These are phyloP conservation scores for Ichneumon xanthorius DNA, from an alignment of 2,888 invertebrate genomes.

Conservation along the genomic window DNA sequence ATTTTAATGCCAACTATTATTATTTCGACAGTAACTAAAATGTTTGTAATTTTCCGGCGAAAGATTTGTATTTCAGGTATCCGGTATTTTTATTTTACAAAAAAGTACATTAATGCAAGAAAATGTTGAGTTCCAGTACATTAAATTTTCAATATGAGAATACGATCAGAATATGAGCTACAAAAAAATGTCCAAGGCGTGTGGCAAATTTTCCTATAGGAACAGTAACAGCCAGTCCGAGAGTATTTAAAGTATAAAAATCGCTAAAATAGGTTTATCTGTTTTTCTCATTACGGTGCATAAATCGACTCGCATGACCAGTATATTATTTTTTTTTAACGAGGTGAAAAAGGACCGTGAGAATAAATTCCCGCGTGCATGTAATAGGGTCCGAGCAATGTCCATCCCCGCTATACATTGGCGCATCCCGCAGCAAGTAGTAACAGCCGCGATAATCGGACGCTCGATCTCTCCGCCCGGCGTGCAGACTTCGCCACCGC, in stretches of 20 bases:
- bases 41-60: too few species aligned
- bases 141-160: too few species aligned
- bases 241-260: not conserved
- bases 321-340: not conserved
- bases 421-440: conserved; percentile 19
- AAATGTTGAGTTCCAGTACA: too few species aligned
- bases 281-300: not conserved
- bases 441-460: conserved; percentile 48
- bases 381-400: not conserved
- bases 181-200: too few species aligned
- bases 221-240: too few species aligned
- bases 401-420: not conserved
- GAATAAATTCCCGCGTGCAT: not conserved
- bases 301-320: not conserved
- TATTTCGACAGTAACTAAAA: too few species aligned
- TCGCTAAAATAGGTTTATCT: not conserved
- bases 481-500: conserved; percentile 15
- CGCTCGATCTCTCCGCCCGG: conserved; percentile 29
- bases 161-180: too few species aligned
- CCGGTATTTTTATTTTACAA: too few species aligned
- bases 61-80: too few species aligned
- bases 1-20: too few species aligned
- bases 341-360: not conserved
- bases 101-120: too few species aligned
- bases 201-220: too few species aligned